Base-by-base conservation (phyloP, 2,113 vertebrate species). In the Tamias sibiricus region DNA sequence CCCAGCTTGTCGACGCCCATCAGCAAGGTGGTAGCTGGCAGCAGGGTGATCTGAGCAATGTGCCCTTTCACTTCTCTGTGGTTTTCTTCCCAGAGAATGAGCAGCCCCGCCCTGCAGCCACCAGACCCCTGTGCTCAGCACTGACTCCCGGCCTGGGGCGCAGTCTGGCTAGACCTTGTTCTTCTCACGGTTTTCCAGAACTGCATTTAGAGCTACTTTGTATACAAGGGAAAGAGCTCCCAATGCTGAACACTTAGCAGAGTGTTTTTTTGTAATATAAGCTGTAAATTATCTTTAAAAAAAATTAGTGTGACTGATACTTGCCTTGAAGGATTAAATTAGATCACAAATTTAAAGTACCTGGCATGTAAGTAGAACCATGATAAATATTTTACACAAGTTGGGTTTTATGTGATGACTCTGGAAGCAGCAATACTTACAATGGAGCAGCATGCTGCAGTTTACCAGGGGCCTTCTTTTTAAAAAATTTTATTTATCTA, bases 71-170 rank as follows among this genome's bases (percentile, higher is more conserved):
- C 16, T 26, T 66, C 8, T 68, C 57, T 66, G 28, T 30, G 6
- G 19, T 64, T 84, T 62, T 54, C 76, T 52, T n/a, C 44, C 10
- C 32, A 2, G 66, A 74, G 62, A 49, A 17, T 13, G 72, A 62
- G 14, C 24, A 10, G n/a, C n/a, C 54, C 74, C 4, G 1, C 11
- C 1, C 2, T 20, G 37, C 7, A 26, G 8, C n/a, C 28, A 28
- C 28, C 20, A 28, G 10, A 52, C 1, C 17, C 8, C 0, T 20
- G 52, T 28, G 17, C 26, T 37, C 30, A 47, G 22, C 32, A 26
- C 14, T 24, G 32, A 0, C 17, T 6, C 82, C 2, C 4, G 59
- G 19, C 7, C 37, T 30, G 11, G 8, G 3, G 24, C 0, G 11
- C 47, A 19, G 1, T 20, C 37, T 14, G 28, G 84, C 28, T 10